Conservation (phyloP, 2,888 invertebrate species). For the Diogma glabrata region DNA sequence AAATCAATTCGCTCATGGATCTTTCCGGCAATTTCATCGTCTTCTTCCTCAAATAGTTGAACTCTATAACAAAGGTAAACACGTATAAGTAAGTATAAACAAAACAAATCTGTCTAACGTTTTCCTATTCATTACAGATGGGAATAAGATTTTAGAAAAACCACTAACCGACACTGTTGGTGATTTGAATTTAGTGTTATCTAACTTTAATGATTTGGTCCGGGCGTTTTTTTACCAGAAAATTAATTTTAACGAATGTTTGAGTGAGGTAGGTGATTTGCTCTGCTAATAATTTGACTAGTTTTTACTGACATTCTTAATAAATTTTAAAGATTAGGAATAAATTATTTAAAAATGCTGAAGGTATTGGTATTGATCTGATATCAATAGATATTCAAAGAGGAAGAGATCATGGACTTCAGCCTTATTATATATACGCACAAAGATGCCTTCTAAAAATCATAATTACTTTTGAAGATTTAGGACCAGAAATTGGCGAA, state of each 20-base stretch:
- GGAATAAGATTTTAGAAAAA: too few relatives aligned
- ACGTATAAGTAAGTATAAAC: too few relatives aligned
- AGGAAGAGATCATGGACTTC: background rate
- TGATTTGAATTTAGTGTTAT: background rate
- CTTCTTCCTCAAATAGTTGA: background rate
- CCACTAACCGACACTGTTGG: background rate
- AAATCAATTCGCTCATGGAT: background rate
- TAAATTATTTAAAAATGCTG: background rate
- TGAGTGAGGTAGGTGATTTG: background rate
- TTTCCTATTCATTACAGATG: too few relatives aligned
- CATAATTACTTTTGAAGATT: background rate
- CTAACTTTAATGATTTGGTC: background rate
- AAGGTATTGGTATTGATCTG: background rate
- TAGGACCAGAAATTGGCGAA: background rate
- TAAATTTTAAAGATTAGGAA: background rate
- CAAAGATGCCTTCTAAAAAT: background rate
- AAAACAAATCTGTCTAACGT: too few relatives aligned
- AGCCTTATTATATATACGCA: background rate
- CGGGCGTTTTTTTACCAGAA: constrained; percentile 2
- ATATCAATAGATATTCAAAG: constrained; percentile 3
- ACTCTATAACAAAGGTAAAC: background rate
- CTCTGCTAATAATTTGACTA: too few relatives aligned
- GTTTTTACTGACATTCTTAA: too few relatives aligned
- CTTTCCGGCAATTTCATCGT: background rate
- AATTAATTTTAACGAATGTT: constrained; percentile 2